A percentile compares a stretch with the other conserved stretches of the same genome.
Evolutionary conservation across 2,113 vertebrate species (phyloP).

Genomic region (Ammodramus savannarum): DNA sequence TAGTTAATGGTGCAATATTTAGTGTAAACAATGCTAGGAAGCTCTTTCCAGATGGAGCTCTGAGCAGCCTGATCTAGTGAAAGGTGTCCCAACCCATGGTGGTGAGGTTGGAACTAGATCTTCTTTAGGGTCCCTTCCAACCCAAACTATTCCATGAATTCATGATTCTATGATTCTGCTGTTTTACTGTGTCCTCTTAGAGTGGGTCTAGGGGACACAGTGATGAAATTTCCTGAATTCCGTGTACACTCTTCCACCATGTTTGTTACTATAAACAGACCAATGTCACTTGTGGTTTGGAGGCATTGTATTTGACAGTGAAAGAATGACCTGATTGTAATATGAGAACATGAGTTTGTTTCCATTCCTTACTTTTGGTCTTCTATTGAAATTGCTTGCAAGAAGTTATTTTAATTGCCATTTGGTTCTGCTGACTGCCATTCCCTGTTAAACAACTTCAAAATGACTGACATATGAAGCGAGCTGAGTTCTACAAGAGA

Average conservation of each 20-base stretch:
- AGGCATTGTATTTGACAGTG: background rate
- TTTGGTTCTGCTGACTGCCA: background rate
- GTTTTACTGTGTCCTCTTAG: background rate
- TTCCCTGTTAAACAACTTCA: background rate
- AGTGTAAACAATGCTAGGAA: background rate
- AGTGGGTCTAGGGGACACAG: background rate
- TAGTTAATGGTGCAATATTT: background rate
- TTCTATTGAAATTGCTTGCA: background rate
- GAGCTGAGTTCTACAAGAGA: background rate
- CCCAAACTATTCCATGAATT: background rate
- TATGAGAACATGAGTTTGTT: background rate
- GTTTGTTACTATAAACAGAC: background rate
- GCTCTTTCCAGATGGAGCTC: background rate
- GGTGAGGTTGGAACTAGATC: background rate
- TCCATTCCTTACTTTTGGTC: background rate
- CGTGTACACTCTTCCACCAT: accelerated
- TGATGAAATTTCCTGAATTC: background rate
- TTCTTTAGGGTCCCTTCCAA: background rate
- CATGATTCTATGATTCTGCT: background rate
- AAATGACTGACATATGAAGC: background rate
- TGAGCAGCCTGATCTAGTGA: background rate
- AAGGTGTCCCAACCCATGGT: background rate
- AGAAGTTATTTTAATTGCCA: background rate
- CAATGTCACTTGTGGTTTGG: background rate
- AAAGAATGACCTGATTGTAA: background rate